Evolutionary conservation across 2,888 invertebrate species (phyloP), one percentile per base, ranked within the genome.

Genomic region (Idaea dimidiata): DNA sequence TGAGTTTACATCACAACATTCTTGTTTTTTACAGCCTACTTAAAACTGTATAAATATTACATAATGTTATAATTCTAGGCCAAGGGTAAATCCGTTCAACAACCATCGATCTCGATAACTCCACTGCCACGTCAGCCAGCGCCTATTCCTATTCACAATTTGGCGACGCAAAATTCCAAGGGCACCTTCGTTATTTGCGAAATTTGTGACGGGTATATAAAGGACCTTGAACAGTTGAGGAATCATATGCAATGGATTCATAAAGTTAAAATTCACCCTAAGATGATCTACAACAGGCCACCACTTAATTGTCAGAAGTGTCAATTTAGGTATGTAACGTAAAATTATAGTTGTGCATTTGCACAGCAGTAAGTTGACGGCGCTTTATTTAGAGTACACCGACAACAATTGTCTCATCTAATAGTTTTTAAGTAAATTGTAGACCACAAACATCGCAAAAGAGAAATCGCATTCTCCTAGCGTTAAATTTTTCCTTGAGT

Each of bases 161-260:
- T 87, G 0, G 79, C 80, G 60, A 88, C 93, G 60, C 80, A 81
- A 61, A 88, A 65, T 56, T 17, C 93, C 59, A 94, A 97, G 85
- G 96, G 95, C 74, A 95, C 96, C 32, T 97, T 97, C 87, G 98
- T 98, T 71, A 97, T 98, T 73, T 99, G 99, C 87, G 99, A 99
- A 93, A 98, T 99, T 69, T 99, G 99, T 89, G 99, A 99, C 81
- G 98, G 98, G 18, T 98, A 98, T 82, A 98, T 99, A 68, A 98
- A 98, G 93, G 98, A 99, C 87, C 93, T 98, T 79, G 98, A 98
- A 79, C 98, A 98, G 82, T 91, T 99, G 68, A 94, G 98, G 69
- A 98, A 98, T 86, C 99, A 99, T 83, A 98, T 99, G 97, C 98
- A 98, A 82, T 98, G 98, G 97, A 98, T 98, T 84, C 99, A 99